Conservation (phyloP, 64 coral and sea anemone genomes). For the Montipora cactus region DNA sequence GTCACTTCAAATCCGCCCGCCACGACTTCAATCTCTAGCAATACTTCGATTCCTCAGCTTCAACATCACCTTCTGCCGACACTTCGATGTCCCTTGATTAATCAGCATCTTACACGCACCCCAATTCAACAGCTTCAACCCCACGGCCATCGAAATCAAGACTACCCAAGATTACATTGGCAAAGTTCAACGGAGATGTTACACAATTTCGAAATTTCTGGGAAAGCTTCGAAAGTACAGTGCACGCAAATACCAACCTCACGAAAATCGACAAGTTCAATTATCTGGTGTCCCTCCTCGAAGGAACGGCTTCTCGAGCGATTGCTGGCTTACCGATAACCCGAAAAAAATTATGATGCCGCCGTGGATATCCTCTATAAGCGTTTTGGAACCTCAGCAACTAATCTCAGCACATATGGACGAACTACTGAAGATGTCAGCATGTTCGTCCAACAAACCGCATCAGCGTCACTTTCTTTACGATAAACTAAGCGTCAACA, state of each 20-base stretch:
- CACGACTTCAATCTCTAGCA: too few species aligned
- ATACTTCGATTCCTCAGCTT: background rate
- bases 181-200: slow-evolving; percentile 52
- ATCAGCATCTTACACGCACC: background rate
- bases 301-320: background rate
- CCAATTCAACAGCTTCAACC: background rate
- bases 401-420: slow-evolving; percentile 10
- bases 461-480: background rate
- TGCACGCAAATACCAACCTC: slow-evolving; percentile 23
- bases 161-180: slow-evolving; percentile 52
- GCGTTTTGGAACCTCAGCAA: background rate
- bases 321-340: slow-evolving; percentile 21
- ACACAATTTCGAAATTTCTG: slow-evolving; percentile 56
- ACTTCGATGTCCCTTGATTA: background rate
- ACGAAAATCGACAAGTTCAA: slow-evolving; percentile 6
- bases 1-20: too few species aligned
- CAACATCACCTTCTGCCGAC: background rate
- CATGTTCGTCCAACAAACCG: slow-evolving; percentile 21
- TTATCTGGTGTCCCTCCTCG: too few species aligned
- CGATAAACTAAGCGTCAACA: too few species aligned
- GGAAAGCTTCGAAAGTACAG: slow-evolving; percentile 47
- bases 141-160: slow-evolving; percentile 24
- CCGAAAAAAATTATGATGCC: background rate
- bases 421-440: slow-evolving; percentile 13
- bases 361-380: too few species aligned